Percentiles rank a stretch among this genome's conserved stretches.
Evolutionary conservation across 2,797 vertebrate genomes (phyloP).

Genomic region (Intellagama lesueurii): DNA sequence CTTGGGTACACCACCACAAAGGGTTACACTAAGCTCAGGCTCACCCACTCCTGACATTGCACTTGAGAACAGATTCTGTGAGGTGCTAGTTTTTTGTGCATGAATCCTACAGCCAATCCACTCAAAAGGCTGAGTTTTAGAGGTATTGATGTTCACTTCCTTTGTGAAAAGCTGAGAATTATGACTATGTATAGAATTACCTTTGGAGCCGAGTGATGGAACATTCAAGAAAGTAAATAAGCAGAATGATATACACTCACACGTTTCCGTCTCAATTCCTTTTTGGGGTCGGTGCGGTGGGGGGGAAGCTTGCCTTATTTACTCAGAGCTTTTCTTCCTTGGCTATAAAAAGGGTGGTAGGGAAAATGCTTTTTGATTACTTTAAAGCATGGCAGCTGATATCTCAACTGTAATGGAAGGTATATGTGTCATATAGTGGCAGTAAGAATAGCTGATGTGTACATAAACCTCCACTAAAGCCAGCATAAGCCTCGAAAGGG

Average conservation of each 20-base stretch:
- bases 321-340: constrained; percentile 38
- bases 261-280: constrained; percentile 35
- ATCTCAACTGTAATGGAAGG: constrained; percentile 44
- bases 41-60: background rate
- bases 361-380: constrained; percentile 57
- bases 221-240: constrained; percentile 44
- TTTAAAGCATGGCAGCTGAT: constrained; percentile 47
- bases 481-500: constrained; percentile 14
- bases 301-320: constrained; percentile 32
- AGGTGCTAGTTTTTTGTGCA: background rate
- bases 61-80: constrained; percentile 1
- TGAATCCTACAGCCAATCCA: background rate
- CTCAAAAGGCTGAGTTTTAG: constrained; percentile 28
- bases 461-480: constrained; percentile 47
- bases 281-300: background rate
- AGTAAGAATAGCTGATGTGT: constrained; percentile 37
- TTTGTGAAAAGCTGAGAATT: constrained; percentile 49
- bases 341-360: constrained; percentile 52
- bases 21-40: background rate
- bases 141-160: constrained; percentile 19
- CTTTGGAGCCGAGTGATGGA: constrained; percentile 24
- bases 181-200: constrained; percentile 29
- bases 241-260: constrained; percentile 30
- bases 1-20: background rate
- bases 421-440: constrained; percentile 46